phyloP scores from a whole-genome alignment of 2,888 invertebrate species.

The Microplitis manilae region DNA sequence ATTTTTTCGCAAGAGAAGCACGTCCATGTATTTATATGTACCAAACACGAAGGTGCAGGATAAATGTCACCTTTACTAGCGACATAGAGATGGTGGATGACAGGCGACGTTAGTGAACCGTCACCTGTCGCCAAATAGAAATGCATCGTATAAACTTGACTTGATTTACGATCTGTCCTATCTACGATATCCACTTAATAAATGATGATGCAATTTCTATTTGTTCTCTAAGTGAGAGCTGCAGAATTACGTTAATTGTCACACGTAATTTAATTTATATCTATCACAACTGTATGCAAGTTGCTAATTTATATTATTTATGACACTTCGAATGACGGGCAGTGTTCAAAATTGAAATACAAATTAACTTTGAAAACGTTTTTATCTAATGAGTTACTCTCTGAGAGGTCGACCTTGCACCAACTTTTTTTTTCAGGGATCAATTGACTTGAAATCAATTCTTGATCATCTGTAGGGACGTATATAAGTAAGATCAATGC shows the following conservation, averaged over 20 bases:
- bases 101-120: conserved; percentile 43
- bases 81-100: conserved; percentile 25
- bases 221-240: neutral
- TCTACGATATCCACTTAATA: neutral
- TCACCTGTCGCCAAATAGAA: conserved; percentile 49
- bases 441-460: no score
- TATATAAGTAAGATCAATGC: no score
- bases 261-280: neutral
- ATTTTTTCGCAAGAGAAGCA: conserved; percentile 3
- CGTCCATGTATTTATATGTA: conserved; percentile 35
- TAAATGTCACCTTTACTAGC: conserved; percentile 41
- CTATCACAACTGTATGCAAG: neutral
- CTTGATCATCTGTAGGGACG: no score
- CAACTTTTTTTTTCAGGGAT: no score
- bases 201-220: neutral
- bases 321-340: neutral
- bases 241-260: neutral
- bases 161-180: conserved; percentile 22
- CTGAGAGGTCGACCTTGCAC: no score
- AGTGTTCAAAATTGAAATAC: no score
- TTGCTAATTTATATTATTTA: neutral
- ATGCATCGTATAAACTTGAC: conserved; percentile 47
- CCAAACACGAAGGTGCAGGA: conserved; percentile 30
- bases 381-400: no score
- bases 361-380: no score